Percentiles rank a stretch among this genome's conserved stretches.
Conservation (phyloP, 2,113 vertebrate species). For the Hipposideros armiger region DNA sequence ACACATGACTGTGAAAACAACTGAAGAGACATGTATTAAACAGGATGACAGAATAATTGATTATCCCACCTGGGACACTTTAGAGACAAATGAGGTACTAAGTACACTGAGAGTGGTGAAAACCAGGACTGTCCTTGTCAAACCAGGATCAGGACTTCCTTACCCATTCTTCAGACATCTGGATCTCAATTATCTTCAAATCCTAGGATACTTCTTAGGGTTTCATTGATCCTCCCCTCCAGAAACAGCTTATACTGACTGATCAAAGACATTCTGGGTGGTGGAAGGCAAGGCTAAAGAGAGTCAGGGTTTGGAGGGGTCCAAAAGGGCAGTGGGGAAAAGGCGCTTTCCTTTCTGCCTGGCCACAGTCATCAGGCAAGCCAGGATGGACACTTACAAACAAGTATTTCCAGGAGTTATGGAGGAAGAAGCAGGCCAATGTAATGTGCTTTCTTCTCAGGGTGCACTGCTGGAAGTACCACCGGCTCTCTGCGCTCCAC, state of each 20-base stretch:
- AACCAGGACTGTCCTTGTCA: not conserved
- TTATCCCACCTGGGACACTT: not conserved
- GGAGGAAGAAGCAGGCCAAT: too few species aligned
- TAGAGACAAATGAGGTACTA: not conserved
- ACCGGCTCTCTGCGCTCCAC: too few species aligned
- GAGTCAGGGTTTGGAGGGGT: not conserved
- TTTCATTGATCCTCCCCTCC: not conserved
- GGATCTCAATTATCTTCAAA: not conserved
- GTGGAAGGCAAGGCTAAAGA: not conserved
- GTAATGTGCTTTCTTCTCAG: too few species aligned
- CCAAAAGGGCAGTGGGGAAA: too few species aligned
- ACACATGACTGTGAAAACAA: slow-evolving; percentile 8
- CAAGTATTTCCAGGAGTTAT: too few species aligned
- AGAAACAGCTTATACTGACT: not conserved
- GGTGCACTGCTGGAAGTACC: too few species aligned
- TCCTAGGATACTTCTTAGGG: not conserved
- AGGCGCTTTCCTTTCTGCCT: too few species aligned
- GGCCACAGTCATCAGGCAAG: too few species aligned
- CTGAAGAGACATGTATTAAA: not conserved
- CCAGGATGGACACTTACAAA: too few species aligned
- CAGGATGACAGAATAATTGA: not conserved
- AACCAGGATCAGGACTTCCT: not conserved
- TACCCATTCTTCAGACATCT: not conserved
- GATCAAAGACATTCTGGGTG: not conserved
- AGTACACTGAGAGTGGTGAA: not conserved